These are phyloP conservation scores for Poeciliopsis turneri DNA, from an alignment of 2,797 vertebrate species.

Conservation along the genomic window DNA sequence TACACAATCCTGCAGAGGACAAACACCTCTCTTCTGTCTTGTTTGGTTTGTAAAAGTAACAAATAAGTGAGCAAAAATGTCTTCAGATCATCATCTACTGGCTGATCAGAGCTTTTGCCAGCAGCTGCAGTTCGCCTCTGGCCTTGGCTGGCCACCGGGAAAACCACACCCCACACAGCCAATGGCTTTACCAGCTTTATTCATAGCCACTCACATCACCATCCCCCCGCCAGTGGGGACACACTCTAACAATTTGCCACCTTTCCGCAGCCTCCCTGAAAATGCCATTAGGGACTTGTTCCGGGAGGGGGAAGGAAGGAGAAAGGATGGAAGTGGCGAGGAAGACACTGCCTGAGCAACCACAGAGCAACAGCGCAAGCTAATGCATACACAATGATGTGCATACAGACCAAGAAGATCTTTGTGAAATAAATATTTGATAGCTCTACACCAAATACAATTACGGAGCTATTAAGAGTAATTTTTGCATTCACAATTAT, in stretches of 20 bases:
- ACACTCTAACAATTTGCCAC: constrained; percentile 66
- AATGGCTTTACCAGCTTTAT: constrained; percentile 57
- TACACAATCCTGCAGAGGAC: not conserved
- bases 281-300: constrained; percentile 70
- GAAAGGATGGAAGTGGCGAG: constrained; percentile 4
- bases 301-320: constrained; percentile 19
- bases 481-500: not conserved
- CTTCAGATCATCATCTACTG: constrained; percentile 29
- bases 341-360: constrained; percentile 49
- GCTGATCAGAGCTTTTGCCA: constrained; percentile 27
- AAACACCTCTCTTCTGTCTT: not conserved
- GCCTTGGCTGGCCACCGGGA: constrained; percentile 70
- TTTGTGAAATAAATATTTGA: constrained; percentile 1
- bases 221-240: constrained; percentile 60
- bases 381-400: constrained; percentile 35
- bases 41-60: constrained; percentile 30
- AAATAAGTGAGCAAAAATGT: constrained; percentile 25
- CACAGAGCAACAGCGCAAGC: constrained; percentile 38
- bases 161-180: constrained; percentile 79
- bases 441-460: constrained; percentile 18
- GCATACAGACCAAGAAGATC: constrained; percentile 21
- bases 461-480: not conserved
- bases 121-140: constrained; percentile 48
- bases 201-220: constrained; percentile 62
- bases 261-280: constrained; percentile 62